Percentiles rank a stretch among this genome's conserved stretches.
Evolutionary conservation across 2,113 vertebrate species (phyloP).

Genomic region (Cavia aperea): DNA sequence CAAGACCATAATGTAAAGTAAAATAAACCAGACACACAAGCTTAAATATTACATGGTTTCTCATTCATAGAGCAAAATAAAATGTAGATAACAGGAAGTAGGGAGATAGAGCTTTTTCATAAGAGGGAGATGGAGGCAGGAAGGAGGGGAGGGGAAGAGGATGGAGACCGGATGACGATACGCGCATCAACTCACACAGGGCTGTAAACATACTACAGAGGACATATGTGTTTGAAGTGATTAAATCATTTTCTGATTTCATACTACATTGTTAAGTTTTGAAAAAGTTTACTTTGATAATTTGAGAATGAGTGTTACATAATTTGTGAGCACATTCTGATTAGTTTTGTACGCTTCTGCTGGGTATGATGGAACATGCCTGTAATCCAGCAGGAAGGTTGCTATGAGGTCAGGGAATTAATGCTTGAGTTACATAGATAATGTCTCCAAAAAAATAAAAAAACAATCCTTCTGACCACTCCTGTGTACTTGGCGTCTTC

Average conservation of each 20-base stretch:
- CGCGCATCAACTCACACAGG: background rate
- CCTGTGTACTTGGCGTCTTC: background rate
- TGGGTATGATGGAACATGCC: background rate
- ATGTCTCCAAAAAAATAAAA: background rate
- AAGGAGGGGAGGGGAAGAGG: background rate
- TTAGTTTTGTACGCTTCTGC: background rate
- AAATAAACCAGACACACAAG: background rate
- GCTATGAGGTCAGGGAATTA: background rate
- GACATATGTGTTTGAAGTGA: background rate
- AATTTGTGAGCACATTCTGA: background rate
- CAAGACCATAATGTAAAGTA: background rate
- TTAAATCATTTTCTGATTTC: constrained; percentile 12
- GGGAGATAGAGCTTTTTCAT: background rate
- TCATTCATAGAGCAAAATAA: background rate
- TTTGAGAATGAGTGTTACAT: background rate
- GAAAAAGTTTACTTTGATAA: constrained; percentile 9
- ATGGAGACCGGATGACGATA: background rate
- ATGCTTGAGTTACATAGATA: background rate
- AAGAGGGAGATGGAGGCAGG: background rate
- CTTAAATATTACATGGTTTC: background rate
- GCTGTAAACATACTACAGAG: background rate
- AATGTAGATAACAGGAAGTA: background rate
- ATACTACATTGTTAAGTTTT: background rate
- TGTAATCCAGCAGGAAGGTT: background rate
- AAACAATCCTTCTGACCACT: background rate